A percentile compares a stretch with the other conserved stretches of the same genome.
Conservation (phyloP, 2,113 vertebrate genomes). For the Chaenocephalus aceratus region DNA sequence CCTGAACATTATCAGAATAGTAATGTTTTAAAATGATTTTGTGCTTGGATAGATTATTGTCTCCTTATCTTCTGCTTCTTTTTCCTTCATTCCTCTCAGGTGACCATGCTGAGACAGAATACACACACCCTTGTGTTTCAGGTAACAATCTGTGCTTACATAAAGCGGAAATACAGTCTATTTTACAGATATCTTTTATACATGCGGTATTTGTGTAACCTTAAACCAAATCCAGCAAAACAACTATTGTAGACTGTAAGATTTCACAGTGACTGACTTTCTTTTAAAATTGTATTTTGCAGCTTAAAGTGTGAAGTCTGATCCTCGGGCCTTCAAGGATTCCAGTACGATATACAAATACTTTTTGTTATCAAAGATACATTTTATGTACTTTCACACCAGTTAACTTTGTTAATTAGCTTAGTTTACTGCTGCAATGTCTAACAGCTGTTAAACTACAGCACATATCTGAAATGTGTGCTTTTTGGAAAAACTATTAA, state of each 20-base stretch:
- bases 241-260: background rate
- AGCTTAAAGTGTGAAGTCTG: constrained; percentile 10
- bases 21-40: no score
- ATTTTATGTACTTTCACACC: background rate
- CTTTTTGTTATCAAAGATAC: background rate
- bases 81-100: constrained; percentile 47
- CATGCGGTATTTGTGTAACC: no score
- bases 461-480: background rate
- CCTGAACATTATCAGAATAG: background rate
- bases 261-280: background rate
- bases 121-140: constrained; percentile 58
- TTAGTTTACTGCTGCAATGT: background rate
- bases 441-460: background rate
- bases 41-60: background rate
- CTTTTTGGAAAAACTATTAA: no score
- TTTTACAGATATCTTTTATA: background rate
- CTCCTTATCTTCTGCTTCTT: background rate
- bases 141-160: constrained; percentile 9
- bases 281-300: background rate
- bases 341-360: background rate
- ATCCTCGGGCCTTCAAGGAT: background rate
- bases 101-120: constrained; percentile 74
- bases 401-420: background rate
- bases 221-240: background rate
- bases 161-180: background rate